phyloP scores from a whole-genome alignment of 2,113 vertebrate species.

The Oreochromis niloticus region DNA sequence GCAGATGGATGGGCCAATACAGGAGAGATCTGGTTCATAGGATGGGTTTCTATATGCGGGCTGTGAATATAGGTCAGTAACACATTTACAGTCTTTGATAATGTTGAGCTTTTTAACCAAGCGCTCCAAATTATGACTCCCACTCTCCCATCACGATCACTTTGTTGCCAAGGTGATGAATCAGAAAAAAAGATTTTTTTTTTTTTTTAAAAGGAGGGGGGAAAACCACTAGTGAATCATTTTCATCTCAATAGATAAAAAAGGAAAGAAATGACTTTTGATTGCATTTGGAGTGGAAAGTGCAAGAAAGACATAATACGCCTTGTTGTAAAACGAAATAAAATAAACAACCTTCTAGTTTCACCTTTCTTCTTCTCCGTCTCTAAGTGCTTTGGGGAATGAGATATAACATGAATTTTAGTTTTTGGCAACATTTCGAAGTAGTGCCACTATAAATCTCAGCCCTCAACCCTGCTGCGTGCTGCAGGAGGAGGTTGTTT shows the following conservation, averaged over 20 bases:
- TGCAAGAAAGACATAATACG: background rate
- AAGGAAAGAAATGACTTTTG: background rate
- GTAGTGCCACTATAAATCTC: constrained; percentile 25
- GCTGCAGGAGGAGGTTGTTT: background rate
- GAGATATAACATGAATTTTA: background rate
- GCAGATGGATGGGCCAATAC: constrained; percentile 55
- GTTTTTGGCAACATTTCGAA: background rate
- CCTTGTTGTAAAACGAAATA: background rate
- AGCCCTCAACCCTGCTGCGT: background rate
- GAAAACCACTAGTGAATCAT: background rate
- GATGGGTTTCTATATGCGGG: constrained; percentile 49
- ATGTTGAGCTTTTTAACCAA: constrained; percentile 33
- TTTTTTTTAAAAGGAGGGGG: background rate
- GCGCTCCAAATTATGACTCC: constrained; percentile 41
- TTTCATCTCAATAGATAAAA: background rate
- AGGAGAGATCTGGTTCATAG: constrained; percentile 50
- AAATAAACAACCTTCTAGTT: background rate
- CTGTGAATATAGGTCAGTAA: constrained; percentile 60
- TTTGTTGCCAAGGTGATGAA: constrained; percentile 56
- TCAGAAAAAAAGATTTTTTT: background rate
- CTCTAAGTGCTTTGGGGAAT: background rate
- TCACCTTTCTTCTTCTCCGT: background rate
- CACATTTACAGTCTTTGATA: constrained; percentile 57
- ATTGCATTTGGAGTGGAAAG: background rate
- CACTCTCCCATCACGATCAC: constrained; percentile 30